A percentile compares a stretch with the other conserved stretches of the same genome.
Conservation (phyloP, 2,888 invertebrate species). For the Epirrhoe tristata region DNA sequence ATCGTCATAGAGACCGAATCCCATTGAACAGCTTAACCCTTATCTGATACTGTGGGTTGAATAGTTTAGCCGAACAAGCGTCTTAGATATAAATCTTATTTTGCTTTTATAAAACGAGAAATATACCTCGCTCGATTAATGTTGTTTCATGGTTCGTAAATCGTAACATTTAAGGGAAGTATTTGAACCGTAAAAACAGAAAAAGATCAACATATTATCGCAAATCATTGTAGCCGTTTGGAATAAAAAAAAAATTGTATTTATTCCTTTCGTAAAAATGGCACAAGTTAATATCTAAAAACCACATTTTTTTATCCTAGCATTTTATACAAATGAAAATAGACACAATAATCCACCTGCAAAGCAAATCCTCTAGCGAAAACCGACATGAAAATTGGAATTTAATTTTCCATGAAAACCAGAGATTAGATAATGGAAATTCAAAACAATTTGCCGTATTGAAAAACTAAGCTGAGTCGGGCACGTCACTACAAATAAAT, state of each 20-base stretch:
- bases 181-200: not conserved
- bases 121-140: not conserved
- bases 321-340: conserved; percentile 46
- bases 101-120: conserved; percentile 36
- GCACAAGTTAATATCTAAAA: not conserved
- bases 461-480: conserved; percentile 50
- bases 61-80: conserved; percentile 72
- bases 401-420: conserved; percentile 51
- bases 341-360: too few relatives aligned
- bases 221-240: not conserved
- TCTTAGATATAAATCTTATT: conserved; percentile 67
- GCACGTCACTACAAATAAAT: not conserved
- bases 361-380: conserved; percentile 55
- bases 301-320: not conserved
- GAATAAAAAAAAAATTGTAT: too few relatives aligned
- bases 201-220: not conserved
- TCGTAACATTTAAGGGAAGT: not conserved
- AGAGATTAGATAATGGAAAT: conserved; percentile 46
- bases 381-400: conserved; percentile 52
- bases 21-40: conserved; percentile 74
- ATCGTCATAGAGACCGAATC: conserved; percentile 72
- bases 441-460: conserved; percentile 73
- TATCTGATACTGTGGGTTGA: conserved; percentile 76
- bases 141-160: not conserved
- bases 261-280: too few relatives aligned